Conservation (phyloP, 2,888 invertebrate species). For the Acrocyrtus sp. region DNA sequence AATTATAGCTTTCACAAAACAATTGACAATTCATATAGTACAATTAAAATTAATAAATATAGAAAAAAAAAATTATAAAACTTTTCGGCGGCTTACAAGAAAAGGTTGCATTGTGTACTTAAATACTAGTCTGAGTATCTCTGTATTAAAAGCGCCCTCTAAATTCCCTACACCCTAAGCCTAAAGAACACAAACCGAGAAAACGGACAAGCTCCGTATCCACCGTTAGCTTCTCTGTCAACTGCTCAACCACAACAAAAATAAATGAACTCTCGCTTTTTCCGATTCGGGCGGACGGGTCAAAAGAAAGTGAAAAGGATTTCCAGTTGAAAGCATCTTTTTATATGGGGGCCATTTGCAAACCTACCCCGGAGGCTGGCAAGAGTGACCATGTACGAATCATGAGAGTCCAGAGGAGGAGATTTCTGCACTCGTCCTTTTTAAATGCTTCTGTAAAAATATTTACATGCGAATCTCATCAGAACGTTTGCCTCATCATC, state of each 20-base stretch:
- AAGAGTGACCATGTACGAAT: conserved; percentile 31
- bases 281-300: conserved; percentile 48
- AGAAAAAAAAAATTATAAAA: background rate
- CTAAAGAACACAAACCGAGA: conserved; percentile 2
- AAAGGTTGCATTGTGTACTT: conserved; percentile 34
- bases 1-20: background rate
- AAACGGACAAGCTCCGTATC: background rate
- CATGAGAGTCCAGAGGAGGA: conserved; percentile 50
- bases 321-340: conserved; percentile 57
- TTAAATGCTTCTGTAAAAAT: background rate
- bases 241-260: conserved; percentile 14
- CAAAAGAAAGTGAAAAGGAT: conserved; percentile 62
- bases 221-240: background rate
- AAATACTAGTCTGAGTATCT: conserved; percentile 28
- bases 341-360: conserved; percentile 56
- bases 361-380: conserved; percentile 46
- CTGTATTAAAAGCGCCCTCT: conserved; percentile 27
- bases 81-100: conserved; percentile 20
- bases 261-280: conserved; percentile 27
- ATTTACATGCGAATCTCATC: background rate
- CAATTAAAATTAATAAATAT: background rate
- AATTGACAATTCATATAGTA: background rate
- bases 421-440: conserved; percentile 13
- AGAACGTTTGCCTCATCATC: background rate
- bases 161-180: conserved; percentile 1